These are phyloP conservation scores for Crax fasciolata DNA, from an alignment of 2,797 vertebrate species.

Conservation along the genomic window DNA sequence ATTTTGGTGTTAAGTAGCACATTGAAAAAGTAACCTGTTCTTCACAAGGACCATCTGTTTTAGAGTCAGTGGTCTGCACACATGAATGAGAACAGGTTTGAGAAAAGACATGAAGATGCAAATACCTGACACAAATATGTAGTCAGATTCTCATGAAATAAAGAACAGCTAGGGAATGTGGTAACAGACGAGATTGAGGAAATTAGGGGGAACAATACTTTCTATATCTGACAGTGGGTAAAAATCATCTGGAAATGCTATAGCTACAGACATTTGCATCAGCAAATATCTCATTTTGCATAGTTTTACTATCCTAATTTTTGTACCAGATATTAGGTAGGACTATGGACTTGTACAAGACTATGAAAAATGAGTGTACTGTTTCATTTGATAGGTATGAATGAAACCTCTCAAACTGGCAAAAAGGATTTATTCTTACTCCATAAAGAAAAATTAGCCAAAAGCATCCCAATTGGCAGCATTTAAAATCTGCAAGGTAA, in stretches of 20 bases:
- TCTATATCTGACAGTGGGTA: not conserved
- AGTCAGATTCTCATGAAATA: not conserved
- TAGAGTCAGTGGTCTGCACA: not conserved
- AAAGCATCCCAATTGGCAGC: not conserved
- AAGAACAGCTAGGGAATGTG: not conserved
- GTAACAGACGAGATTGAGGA: not conserved
- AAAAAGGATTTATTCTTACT: not conserved
- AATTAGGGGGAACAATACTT: not conserved
- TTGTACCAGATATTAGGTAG: not conserved
- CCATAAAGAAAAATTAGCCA: not conserved
- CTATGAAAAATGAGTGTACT: not conserved
- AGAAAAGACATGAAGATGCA: not conserved
- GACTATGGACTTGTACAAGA: not conserved
- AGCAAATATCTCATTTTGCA: not conserved
- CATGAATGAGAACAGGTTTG: not conserved
- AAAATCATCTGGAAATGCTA: not conserved
- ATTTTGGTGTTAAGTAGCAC: fast-evolving
- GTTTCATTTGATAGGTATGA: not conserved
- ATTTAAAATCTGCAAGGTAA: slow-evolving; percentile 21
- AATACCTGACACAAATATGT: not conserved
- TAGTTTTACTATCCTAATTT: not conserved
- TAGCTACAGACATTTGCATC: not conserved
- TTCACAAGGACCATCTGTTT: not conserved
- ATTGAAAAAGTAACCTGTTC: not conserved
- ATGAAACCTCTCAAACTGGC: not conserved